Percentiles rank a stretch among this genome's conserved stretches.
phyloP scores from a whole-genome alignment of 1,140 invertebrate genomes.

The Lordiphosa collinella region DNA sequence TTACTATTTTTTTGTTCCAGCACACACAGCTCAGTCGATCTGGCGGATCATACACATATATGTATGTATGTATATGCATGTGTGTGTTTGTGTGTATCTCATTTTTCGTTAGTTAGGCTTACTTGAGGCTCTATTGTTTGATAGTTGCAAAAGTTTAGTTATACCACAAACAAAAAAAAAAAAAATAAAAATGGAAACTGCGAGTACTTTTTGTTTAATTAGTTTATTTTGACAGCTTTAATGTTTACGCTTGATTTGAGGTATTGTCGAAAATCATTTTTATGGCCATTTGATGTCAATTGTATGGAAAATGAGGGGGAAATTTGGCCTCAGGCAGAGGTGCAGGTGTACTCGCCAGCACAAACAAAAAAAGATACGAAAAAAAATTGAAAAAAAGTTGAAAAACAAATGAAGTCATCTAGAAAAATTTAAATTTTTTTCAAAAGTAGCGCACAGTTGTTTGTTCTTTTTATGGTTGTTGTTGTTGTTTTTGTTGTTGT shows the following conservation, averaged over 20 bases:
- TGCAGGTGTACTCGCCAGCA: not conserved
- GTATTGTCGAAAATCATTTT: not conserved
- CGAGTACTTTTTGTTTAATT: conserved; percentile 29
- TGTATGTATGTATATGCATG: not conserved
- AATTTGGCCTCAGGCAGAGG: no score
- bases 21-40: conserved; percentile 14
- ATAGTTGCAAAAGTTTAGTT: conserved; percentile 20
- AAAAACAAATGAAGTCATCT: conserved; percentile 14
- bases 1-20: conserved; percentile 35
- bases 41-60: conserved; percentile 9
- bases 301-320: not conserved
- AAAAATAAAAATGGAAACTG: conserved; percentile 16
- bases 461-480: conserved; percentile 25
- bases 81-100: conserved; percentile 19
- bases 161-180: conserved; percentile 18
- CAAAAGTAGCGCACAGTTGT: conserved; percentile 5
- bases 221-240: conserved; percentile 41
- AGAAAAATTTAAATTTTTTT: conserved; percentile 7
- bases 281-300: conserved; percentile 8
- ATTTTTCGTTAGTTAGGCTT: conserved; percentile 49
- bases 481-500: conserved; percentile 28
- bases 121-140: conserved; percentile 35
- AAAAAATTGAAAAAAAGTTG: not conserved
- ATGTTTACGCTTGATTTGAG: conserved; percentile 8
- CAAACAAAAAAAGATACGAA: no score